Evolutionary conservation across 2,113 vertebrate species (phyloP), one percentile per base, ranked within the genome.

Genomic region (Apteryx mantelli): DNA sequence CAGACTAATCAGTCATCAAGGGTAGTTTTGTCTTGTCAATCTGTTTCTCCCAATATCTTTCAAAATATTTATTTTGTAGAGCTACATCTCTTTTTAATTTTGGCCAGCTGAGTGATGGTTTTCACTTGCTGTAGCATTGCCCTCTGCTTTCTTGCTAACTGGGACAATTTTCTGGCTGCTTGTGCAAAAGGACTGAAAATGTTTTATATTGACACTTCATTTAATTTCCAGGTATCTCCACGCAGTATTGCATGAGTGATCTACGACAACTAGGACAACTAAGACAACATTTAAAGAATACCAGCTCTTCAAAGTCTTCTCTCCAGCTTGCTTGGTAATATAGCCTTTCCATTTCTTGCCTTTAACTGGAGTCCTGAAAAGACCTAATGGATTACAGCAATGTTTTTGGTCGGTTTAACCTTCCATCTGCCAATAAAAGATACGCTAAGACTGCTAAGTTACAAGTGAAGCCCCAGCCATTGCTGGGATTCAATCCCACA

Each of bases 331-430:
- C 48, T 95, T 84, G 89, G 74, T 64, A 95, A 71, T 91, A 95
- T 86, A 82, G 73, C 53, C 73, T 89, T 95, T 69, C 42, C 9
- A 30, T 56, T 93, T 77, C 46, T 42, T 86, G 85, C 83, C 60
- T 97, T 91, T 97, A 93, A 78, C 89, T 84, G 82, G 65, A 77
- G 52, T 93, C 42, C 70, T 93, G 86, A 93, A 89, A 95, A 94
- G 94, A 88, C 87, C 95, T 79, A 42, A 77, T 36, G 24, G 70
- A 42, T 83, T 68, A 77, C 92, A 81, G 95, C 96, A 97, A 97
- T 15, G 71, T 76, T 85, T 93, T 60, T 60, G 56, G 56, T 18
- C 34, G 56, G 30, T 60, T 60, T 60, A 60, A 32, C 30, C 19
- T 60, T 34, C 56, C 56, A 60, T 82, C 78, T 70, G 89, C 93